phyloP scores from a whole-genome alignment of 2,888 invertebrate species.

The Dryadula phaetusa region DNA sequence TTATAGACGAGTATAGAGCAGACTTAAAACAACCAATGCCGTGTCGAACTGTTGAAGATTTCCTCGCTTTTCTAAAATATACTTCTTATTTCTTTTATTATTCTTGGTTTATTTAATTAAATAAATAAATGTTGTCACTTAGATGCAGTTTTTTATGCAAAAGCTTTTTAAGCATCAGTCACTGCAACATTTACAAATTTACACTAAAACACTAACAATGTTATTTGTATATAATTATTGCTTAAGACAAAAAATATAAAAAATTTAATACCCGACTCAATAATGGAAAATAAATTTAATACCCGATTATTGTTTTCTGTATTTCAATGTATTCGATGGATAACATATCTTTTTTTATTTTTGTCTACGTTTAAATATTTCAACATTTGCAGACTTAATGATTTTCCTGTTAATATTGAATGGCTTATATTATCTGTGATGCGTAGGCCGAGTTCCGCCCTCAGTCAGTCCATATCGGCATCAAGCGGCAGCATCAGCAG shows the following conservation, averaged over 20 bases:
- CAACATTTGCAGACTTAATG: background rate
- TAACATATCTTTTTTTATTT: too few relatives aligned
- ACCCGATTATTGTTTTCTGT: too few relatives aligned
- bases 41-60: conserved; percentile 41
- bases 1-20: background rate
- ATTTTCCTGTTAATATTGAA: background rate
- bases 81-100: conserved; percentile 7
- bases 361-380: too few relatives aligned
- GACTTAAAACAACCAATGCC: conserved; percentile 4
- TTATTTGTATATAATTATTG: background rate
- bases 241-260: background rate
- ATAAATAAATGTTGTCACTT: conserved; percentile 9
- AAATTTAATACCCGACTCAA: too few relatives aligned
- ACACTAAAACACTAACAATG: background rate
- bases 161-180: conserved; percentile 14
- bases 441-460: conserved; percentile 90
- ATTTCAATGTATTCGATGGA: too few relatives aligned
- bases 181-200: background rate
- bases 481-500: conserved; percentile 84
- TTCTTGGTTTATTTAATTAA: background rate
- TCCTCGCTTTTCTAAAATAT: conserved; percentile 19
- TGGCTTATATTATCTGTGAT: conserved; percentile 5
- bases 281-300: background rate
- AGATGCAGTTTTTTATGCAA: conserved; percentile 16
- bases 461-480: conserved; percentile 89